Base-by-base conservation (phyloP, 2,797 vertebrate genomes). In the Lemur catta region DNA sequence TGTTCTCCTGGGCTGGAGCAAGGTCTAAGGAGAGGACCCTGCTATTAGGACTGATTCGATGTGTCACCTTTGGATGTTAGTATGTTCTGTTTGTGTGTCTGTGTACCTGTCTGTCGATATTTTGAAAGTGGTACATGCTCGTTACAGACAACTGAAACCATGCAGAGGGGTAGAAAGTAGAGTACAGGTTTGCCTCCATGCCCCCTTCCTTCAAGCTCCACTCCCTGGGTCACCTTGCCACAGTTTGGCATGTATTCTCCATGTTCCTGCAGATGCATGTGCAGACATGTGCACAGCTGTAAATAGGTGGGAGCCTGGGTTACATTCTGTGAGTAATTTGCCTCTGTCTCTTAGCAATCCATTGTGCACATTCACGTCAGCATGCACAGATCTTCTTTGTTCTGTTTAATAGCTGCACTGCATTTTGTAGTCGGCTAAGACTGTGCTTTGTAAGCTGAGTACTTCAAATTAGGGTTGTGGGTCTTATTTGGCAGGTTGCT, bases 141-240 rank as follows among this genome's bases (percentile, higher is more conserved):
- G 0, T 55, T 33, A 13, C 1, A 6, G 57, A 48, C 69, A 38
- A 3, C 33, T 26, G 13, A 13, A 13, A 1, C 30, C 0, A 0
- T 4, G 33, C 14, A 18, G 75, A 6, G 2, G 52, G 13, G 67
- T n/a, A 4, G 28, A 48, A 65, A 35, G 41, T 55, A 10, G 52
- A 2, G 7, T 6, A 2, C 30, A n/a, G 1, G n/a, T 67, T 46
- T 57, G 43, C 12, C 0, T 30, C 9, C 0, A 0, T 1, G 0
- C 33, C 18, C 38, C 33, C 46, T 74, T 30, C 46, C 46, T 74
- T 30, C 46, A 28, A 12, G 41, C 43, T 26, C 63, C 67, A 43
- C n/a, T 22, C 10, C 24, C 6, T 1, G 3, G 65, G 33, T 4
- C 28, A 1, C 4, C 20, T 26, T 20, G 33, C 4, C 6, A 59